Percentiles rank a stretch among this genome's conserved stretches.
These are phyloP conservation scores for Catocala nupta DNA, from an alignment of 2,888 invertebrate species.

Conservation along the genomic window DNA sequence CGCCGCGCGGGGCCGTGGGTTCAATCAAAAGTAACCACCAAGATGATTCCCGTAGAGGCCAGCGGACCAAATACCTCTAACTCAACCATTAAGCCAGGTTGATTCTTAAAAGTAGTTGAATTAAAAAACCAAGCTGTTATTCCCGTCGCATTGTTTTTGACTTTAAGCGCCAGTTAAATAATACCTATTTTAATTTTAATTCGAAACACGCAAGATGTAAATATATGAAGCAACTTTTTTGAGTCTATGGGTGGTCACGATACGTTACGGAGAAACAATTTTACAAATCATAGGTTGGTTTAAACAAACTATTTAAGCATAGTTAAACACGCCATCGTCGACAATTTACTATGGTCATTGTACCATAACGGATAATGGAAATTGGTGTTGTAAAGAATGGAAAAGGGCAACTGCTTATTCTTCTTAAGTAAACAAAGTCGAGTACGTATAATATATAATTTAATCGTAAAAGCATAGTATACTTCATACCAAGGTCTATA, in stretches of 20 bases:
- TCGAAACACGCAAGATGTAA: conserved; percentile 42
- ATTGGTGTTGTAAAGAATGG: conserved; percentile 17
- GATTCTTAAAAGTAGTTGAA: too few species aligned
- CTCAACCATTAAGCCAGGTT: too few species aligned
- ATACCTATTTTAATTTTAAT: conserved; percentile 30
- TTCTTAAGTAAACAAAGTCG: too few species aligned
- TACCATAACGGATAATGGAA: conserved; percentile 34
- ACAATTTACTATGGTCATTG: conserved; percentile 39
- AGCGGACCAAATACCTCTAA: too few species aligned
- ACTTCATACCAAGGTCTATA: too few species aligned
- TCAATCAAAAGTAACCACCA: too few species aligned
- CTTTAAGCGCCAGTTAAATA: not conserved
- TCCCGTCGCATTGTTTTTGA: not conserved
- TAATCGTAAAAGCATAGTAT: too few species aligned
- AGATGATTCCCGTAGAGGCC: too few species aligned
- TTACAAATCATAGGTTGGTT: conserved; percentile 49
- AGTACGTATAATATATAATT: too few species aligned
- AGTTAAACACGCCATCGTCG: conserved; percentile 42
- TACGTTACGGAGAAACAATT: conserved; percentile 50
- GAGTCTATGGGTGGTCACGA: conserved; percentile 51
- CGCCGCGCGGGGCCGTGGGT: too few species aligned
- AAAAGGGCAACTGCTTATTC: too few species aligned
- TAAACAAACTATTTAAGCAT: conserved; percentile 50
- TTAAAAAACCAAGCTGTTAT: too few species aligned
- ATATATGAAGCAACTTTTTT: conserved; percentile 30